Conservation (phyloP, 2,113 vertebrate genomes). For the Ptyas mucosa region DNA sequence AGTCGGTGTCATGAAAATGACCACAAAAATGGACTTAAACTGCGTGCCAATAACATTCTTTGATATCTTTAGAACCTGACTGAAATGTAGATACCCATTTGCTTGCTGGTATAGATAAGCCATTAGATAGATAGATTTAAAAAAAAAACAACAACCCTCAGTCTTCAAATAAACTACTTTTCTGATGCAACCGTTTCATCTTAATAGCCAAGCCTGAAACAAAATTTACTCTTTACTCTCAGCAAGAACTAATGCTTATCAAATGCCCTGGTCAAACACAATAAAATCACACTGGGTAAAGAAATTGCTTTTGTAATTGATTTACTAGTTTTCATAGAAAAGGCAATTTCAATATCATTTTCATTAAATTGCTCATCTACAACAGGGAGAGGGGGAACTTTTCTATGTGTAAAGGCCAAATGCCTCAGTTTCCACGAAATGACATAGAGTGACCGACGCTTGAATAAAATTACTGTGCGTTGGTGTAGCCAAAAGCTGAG, state of each 20-base stretch:
- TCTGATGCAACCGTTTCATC: slow-evolving; percentile 15
- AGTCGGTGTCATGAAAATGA: not conserved
- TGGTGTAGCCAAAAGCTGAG: slow-evolving; percentile 11
- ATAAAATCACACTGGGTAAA: slow-evolving; percentile 66
- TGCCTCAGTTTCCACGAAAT: slow-evolving; percentile 26
- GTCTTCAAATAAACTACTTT: slow-evolving; percentile 17
- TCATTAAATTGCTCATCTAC: slow-evolving; percentile 65
- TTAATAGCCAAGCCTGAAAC: slow-evolving; percentile 55
- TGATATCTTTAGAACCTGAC: not conserved
- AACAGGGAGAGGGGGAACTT: slow-evolving; percentile 17
- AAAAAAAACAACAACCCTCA: not conserved
- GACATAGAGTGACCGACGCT: slow-evolving; percentile 4
- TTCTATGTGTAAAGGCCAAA: slow-evolving; percentile 48
- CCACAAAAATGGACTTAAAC: not conserved
- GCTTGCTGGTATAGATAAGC: not conserved
- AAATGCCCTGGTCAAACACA: slow-evolving; percentile 68
- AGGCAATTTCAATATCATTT: slow-evolving; percentile 64
- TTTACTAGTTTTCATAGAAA: slow-evolving; percentile 65
- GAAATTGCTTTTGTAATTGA: slow-evolving; percentile 71
- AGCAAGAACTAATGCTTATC: slow-evolving; percentile 66
- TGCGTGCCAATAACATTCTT: not conserved
- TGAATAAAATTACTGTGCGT: not conserved
- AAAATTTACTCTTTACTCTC: slow-evolving; percentile 64
- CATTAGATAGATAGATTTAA: not conserved
- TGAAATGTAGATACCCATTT: not conserved